phyloP scores from a whole-genome alignment of 1,140 invertebrate genomes.

The Apolygus lucorum region DNA sequence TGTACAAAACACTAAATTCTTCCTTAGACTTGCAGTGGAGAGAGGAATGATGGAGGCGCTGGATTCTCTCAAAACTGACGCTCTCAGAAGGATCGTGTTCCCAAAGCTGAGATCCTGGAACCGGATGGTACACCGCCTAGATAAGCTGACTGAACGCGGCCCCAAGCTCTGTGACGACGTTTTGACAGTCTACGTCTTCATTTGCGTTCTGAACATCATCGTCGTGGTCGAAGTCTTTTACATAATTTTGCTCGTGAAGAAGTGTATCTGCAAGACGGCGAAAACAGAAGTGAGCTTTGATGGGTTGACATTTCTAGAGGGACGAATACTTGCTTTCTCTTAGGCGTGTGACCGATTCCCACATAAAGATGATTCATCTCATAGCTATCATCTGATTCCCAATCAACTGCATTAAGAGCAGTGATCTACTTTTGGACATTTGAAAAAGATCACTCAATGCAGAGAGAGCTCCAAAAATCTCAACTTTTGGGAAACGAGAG shows the following conservation, averaged over 20 bases:
- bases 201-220: not conserved
- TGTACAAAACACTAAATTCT: too few relatives aligned
- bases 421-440: too few relatives aligned
- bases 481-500: too few relatives aligned
- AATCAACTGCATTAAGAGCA: too few relatives aligned
- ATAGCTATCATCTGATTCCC: too few relatives aligned
- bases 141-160: not conserved
- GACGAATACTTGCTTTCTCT: too few relatives aligned
- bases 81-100: not conserved
- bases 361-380: too few relatives aligned
- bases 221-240: not conserved
- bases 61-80: not conserved
- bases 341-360: too few relatives aligned
- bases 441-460: too few relatives aligned
- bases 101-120: not conserved
- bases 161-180: slow-evolving; percentile 1
- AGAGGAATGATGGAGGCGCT: not conserved
- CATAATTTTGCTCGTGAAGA: not conserved
- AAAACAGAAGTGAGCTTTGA: too few relatives aligned
- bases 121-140: not conserved
- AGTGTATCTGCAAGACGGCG: not conserved
- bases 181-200: not conserved
- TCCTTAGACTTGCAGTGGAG: not conserved
- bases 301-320: too few relatives aligned
- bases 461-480: too few relatives aligned